A percentile compares a stretch with the other conserved stretches of the same genome.
These are phyloP conservation scores for Saguinus midas DNA, from an alignment of 2,113 vertebrate genomes.

Conservation along the genomic window DNA sequence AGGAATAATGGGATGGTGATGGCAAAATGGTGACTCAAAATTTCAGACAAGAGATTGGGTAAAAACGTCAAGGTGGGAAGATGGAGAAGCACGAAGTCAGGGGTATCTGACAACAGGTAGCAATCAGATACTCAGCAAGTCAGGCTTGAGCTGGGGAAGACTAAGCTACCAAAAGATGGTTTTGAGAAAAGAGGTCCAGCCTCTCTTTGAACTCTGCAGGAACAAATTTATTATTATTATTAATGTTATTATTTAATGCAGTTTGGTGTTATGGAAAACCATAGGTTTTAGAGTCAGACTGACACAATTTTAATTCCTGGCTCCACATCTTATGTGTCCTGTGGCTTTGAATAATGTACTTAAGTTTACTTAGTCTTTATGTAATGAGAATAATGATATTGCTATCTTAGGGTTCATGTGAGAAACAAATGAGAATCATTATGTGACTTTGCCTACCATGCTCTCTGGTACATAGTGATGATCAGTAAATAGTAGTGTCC, in stretches of 20 bases:
- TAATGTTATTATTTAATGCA: conserved; percentile 13
- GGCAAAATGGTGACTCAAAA: background rate
- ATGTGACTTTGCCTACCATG: accelerated
- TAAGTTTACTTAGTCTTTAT: background rate
- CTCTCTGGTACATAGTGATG: background rate
- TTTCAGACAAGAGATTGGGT: background rate
- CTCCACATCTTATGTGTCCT: background rate
- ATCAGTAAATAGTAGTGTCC: background rate
- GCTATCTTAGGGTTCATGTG: background rate
- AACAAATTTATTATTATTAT: background rate
- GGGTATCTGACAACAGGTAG: background rate
- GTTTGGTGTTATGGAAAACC: conserved; percentile 18
- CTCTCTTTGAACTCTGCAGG: background rate
- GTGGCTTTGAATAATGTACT: conserved; percentile 37
- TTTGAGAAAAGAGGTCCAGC: background rate
- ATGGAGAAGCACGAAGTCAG: background rate
- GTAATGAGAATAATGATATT: background rate
- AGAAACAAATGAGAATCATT: background rate
- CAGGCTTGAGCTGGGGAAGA: background rate
- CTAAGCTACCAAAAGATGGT: background rate
- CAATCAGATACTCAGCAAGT: background rate
- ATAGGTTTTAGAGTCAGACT: conserved; percentile 32
- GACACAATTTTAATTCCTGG: conserved; percentile 14
- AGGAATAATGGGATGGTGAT: background rate
- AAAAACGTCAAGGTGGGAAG: background rate